Evolutionary conservation across 2,113 vertebrate genomes (phyloP).

Genomic region (Xiphophorus maculatus): DNA sequence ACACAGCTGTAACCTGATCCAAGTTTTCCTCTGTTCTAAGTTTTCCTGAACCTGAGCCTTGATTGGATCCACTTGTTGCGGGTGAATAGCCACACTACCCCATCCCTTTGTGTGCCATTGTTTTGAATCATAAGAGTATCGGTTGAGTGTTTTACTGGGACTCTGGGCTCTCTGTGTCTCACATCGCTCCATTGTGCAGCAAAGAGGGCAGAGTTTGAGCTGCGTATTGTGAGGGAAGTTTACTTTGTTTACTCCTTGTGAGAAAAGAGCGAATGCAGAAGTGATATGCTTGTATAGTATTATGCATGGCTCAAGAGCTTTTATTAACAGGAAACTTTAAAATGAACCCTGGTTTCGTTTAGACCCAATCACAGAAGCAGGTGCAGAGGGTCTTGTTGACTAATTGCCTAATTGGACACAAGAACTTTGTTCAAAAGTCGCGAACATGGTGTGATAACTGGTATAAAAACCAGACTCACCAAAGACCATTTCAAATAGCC

Average conservation of each 20-base stretch:
- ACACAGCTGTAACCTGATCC: slow-evolving; percentile 42
- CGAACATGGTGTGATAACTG: too few relatives aligned
- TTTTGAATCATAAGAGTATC: slow-evolving; percentile 31
- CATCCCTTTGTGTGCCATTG: slow-evolving; percentile 48
- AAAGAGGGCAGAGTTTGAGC: slow-evolving; percentile 62
- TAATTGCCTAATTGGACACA: too few relatives aligned
- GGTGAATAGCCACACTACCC: slow-evolving; percentile 43
- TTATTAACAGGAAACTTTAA: slow-evolving; percentile 12
- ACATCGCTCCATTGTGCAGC: slow-evolving; percentile 64
- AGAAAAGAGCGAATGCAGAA: slow-evolving; percentile 30
- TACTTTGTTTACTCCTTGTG: slow-evolving; percentile 59
- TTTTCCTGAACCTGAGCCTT: slow-evolving; percentile 31
- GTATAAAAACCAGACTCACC: too few relatives aligned
- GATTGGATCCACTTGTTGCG: slow-evolving; percentile 51
- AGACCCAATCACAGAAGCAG: too few relatives aligned
- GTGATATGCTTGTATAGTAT: neutral
- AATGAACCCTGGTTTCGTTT: too few relatives aligned
- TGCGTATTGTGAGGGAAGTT: slow-evolving; percentile 53
- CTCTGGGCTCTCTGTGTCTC: slow-evolving; percentile 56
- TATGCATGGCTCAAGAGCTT: neutral
- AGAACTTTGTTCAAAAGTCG: too few relatives aligned
- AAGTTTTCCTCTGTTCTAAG: slow-evolving; percentile 30
- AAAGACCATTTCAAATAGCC: too few relatives aligned
- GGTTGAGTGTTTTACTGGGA: slow-evolving; percentile 51
- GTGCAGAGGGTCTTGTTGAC: too few relatives aligned